Conservation (phyloP, 2,113 vertebrate genomes). For the Gracilinanus agilis region DNA sequence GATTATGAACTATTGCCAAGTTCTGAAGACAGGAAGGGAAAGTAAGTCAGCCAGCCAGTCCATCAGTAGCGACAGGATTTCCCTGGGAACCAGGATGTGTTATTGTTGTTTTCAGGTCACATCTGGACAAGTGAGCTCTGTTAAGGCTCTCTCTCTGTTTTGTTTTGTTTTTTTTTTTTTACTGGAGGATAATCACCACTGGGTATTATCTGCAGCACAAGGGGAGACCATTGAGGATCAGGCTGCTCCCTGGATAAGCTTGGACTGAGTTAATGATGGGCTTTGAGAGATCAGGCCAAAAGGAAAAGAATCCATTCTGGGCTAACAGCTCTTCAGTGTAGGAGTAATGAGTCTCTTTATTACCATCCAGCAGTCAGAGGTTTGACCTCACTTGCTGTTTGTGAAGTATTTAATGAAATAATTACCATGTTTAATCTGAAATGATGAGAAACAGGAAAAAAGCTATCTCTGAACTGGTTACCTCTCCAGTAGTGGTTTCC, state of each 20-base stretch:
- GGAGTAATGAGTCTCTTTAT: not conserved
- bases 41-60: slow-evolving; percentile 18
- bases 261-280: slow-evolving; percentile 42
- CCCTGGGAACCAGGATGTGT: slow-evolving; percentile 1
- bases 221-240: slow-evolving; percentile 25
- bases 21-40: slow-evolving; percentile 27
- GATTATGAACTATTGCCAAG: not conserved
- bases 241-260: not conserved
- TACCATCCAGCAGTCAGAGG: slow-evolving; percentile 16
- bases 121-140: slow-evolving; percentile 62
- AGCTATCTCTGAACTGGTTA: slow-evolving; percentile 5
- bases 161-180: too few relatives aligned
- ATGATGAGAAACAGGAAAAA: slow-evolving; percentile 10
- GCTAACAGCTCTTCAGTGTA: not conserved
- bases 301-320: not conserved
- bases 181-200: slow-evolving; percentile 49
- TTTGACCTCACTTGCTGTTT: slow-evolving; percentile 23
- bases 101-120: not conserved
- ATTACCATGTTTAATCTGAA: slow-evolving; percentile 47
- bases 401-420: not conserved
- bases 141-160: not conserved
- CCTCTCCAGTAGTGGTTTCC: not conserved
- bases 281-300: slow-evolving; percentile 7
- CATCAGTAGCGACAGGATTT: slow-evolving; percentile 13
- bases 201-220: not conserved